phyloP scores from a whole-genome alignment of 2,113 vertebrate genomes.

The Gulo gulo region DNA sequence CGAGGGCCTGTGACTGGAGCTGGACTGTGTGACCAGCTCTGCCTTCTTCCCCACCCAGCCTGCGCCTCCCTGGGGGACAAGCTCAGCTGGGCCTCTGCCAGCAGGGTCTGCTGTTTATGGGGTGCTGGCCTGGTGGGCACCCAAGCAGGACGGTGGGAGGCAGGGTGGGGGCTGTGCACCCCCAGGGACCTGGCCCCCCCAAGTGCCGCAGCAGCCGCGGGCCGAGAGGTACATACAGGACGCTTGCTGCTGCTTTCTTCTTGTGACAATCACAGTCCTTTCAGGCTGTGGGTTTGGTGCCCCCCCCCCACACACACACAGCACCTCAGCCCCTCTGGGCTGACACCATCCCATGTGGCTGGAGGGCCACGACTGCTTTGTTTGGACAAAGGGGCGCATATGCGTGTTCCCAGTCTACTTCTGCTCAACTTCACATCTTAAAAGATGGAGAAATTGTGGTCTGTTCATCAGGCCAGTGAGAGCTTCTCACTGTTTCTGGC shows the following conservation, averaged over 20 bases:
- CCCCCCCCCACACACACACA: neutral
- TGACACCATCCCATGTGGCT: rapidly evolving
- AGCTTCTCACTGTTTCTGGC: neutral
- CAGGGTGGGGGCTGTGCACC: too few species aligned
- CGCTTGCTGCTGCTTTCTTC: neutral
- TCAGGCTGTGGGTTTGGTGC: neutral
- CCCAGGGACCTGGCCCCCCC: neutral
- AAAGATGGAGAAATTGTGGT: rapidly evolving
- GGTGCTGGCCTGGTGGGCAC: neutral
- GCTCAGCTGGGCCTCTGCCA: neutral
- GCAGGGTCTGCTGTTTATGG: too few species aligned
- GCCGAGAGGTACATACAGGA: rapidly evolving
- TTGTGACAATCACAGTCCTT: neutral
- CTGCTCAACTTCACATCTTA: rapidly evolving
- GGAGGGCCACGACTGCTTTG: rapidly evolving
- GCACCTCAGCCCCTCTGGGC: neutral
- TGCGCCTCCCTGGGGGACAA: neutral
- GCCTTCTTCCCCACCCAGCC: neutral
- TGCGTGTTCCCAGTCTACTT: rapidly evolving
- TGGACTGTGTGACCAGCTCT: neutral
- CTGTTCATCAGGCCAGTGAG: neutral
- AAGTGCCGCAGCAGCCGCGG: neutral
- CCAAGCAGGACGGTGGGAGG: neutral
- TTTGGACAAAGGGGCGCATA: neutral
- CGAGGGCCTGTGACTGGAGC: neutral